Base-by-base conservation (phyloP, 2,113 vertebrate species). In the Oryzias celebensis region DNA sequence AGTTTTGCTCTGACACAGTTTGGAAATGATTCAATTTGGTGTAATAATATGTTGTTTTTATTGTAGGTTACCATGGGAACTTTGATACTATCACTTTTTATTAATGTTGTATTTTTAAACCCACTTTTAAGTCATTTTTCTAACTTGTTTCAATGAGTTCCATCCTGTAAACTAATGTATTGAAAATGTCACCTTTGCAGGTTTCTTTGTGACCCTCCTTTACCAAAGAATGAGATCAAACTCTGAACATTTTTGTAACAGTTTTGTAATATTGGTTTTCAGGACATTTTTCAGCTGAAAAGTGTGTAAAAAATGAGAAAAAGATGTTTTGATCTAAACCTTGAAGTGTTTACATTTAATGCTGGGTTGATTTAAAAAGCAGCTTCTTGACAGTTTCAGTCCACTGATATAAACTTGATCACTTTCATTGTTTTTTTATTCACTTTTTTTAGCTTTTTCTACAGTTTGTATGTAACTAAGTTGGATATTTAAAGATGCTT, bases 211-310 rank as follows among this genome's bases (percentile, higher is more conserved):
- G 67, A 68, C 59, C 55, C 73, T 73, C 83, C 74, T 87, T 78
- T 85, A 90, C 90, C 90, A 91, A 91, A 91, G 90, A 91, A 70
- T 47, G 71, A 14, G 43, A 82, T 24, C 57, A 63, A 56, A 67
- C 52, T 64, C 45, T 41, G 65, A 58, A 50, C 53, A 50, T 80
- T 60, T 54, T 52, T 2, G 45, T 69, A 65, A 48, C n/a, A n/a
- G n/a, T n/a, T n/a, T n/a, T n/a, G n/a, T n/a, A n/a, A 60, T 50
- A 7, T 26, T 12, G 2, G 36, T 36, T 36, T 36, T 36, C 36
- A 36, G 36, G 36, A 36, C 36, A 36, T 12, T 14, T 16, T 26
- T 61, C 55, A 14, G 12, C 36, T 13, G 36, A 36, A 36, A 36
- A 36, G 8, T 36, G 36, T 36, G 36, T 36, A 36, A 36, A 36